Base-by-base conservation (phyloP, 1,140 invertebrate genomes). In the Drosophila ambigua region DNA sequence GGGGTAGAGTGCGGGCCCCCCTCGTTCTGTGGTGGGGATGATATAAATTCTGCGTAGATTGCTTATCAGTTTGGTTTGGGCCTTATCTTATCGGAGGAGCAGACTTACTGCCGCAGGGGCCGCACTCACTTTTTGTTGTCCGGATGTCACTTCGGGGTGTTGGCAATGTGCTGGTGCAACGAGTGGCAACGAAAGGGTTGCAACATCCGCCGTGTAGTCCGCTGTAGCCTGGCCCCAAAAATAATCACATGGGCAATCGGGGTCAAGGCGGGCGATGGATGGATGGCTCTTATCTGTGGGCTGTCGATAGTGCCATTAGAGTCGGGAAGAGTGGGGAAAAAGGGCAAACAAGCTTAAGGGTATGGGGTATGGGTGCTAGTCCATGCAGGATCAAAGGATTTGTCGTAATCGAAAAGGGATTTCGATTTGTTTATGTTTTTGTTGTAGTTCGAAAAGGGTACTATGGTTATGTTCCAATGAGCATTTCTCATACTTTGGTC, bases 1-100 rank as follows among this genome's bases (percentile, higher is more conserved):
- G 35, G 35, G 31, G 8, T 8, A 9, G 31, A 9, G 31, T 31
- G 31, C 31, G 31, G 2, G 28, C 28, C 28, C 28, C 28, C 28
- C 28, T 4, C 23, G 23, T 31, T 31, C 28, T 55, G 39, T 45
- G 41, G 24, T 5, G 16, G 23, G 16, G 23, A 26, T 31, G 28
- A 58, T 54, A 65, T 39, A 64, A 64, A 72, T 78, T 83, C 69
- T 90, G 80, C 85, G 80, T 80, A 90, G 60, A 67, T 90, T 72
- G 65, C 64, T 74, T 78, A 90, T 81, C 73, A 62, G 74, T 87
- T 87, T 82, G 74, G 74, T 80, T 85, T 79, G 77, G 60, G 45
- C 49, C 69, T 87, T 71, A 84, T 66, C 72, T 90, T 71, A 88
- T 88, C 83, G 51, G 24, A 6, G 41, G 16, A 39, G 23, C 23